These are phyloP conservation scores for Deroptyus accipitrinus DNA, from an alignment of 2,113 vertebrate species.

Conservation along the genomic window DNA sequence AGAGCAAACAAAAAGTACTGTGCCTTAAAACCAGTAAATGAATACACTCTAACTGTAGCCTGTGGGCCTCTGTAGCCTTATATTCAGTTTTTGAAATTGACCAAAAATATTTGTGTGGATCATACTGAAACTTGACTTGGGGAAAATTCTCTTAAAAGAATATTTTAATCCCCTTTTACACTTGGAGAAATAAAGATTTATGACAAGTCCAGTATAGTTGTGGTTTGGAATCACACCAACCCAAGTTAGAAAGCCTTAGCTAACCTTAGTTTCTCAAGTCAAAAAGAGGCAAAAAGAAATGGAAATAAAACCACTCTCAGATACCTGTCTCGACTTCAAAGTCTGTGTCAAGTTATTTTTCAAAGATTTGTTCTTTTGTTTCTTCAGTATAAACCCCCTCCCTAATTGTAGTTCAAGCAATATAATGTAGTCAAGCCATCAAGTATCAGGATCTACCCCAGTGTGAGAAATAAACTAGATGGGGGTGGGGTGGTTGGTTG, in stretches of 20 bases:
- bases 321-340: not conserved
- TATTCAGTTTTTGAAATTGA: constrained; percentile 23
- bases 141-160: not conserved
- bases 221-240: not conserved
- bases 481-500: not conserved
- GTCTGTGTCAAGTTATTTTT: not conserved
- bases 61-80: constrained; percentile 16
- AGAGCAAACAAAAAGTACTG: not conserved
- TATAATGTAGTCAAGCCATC: not conserved
- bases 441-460: not conserved
- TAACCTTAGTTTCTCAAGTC: not conserved
- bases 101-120: constrained; percentile 8
- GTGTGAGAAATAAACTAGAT: not conserved
- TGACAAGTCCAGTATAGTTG: not conserved
- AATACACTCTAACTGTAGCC: constrained; percentile 6
- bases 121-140: not conserved
- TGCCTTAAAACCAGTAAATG: constrained; percentile 71
- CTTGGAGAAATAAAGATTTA: not conserved
- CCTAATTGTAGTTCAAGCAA: not conserved
- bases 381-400: not conserved
- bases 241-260: not conserved
- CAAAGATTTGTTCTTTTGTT: not conserved
- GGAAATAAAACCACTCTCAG: not conserved
- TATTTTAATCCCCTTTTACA: not conserved
- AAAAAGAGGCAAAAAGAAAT: not conserved